Evolutionary conservation across 2,797 vertebrate genomes (phyloP), one percentile per base, ranked within the genome.

Genomic region (Anabas testudineus): DNA sequence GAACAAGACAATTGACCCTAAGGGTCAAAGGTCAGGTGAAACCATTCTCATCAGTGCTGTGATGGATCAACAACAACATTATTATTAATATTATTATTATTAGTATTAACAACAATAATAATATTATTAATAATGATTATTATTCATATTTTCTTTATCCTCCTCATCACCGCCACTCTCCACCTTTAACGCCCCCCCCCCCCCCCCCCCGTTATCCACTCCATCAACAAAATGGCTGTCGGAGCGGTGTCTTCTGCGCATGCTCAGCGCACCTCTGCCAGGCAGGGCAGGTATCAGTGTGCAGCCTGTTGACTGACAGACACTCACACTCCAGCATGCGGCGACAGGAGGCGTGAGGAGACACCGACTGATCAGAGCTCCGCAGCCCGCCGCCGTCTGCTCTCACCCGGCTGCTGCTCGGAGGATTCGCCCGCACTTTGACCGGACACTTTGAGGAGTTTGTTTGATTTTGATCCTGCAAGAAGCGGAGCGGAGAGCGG

Each of bases 261-360:
- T 94, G 94, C 93, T 61, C 89, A 57, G 71, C 89, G 78, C 93
- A 94, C 93, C 94, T 94, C 94, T 67, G 86, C 55, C 62, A 32
- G 54, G 87, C 90, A 91, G 93, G 84, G 88, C 93, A 94, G 93
- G 93, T 94, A 92, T 78, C 70, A 77, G 80, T 51, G 51, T 8
- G 21, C 65, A 19, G 76, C 49, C 70, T 55, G 72, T 49, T 66
- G 88, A 82, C 71, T 82, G 87, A 89, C 88, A 80, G 59, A 64
- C 80, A 26, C 75, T 69, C 66, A 86, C 19, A 76, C 76, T 74
- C 34, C 77, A 47, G 83, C 78, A 65, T 67, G 79, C 22, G 73
- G 84, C 59, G 60, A 76, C 72, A 75, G 70, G 59, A 79, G 69
- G 60, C 67, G 68, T 57, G 70, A 77, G 63, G 74, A 87, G 13